Percentiles rank a stretch among this genome's conserved stretches.
These are phyloP conservation scores for Tenthredo livida DNA, from an alignment of 2,888 invertebrate genomes.

Conservation along the genomic window DNA sequence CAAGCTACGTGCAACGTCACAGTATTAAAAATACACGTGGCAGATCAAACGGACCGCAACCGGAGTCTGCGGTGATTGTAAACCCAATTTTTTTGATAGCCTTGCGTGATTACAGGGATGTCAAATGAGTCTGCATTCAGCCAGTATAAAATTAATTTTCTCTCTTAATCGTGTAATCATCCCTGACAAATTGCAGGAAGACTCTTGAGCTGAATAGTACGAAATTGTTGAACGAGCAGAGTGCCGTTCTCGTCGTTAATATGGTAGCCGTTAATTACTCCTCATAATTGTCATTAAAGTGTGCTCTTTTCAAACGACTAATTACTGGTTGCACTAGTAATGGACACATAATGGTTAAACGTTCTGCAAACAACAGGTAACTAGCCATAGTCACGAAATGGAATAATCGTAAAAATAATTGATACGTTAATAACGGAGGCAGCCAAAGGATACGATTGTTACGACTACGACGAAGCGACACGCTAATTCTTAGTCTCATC, in stretches of 20 bases:
- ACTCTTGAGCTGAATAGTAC: neutral
- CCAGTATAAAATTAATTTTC: neutral
- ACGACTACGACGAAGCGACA: slow-evolving; percentile 40
- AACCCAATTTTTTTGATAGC: neutral
- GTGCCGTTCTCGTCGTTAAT: slow-evolving; percentile 2
- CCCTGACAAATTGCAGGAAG: neutral
- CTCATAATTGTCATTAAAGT: neutral
- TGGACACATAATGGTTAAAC: slow-evolving; percentile 35
- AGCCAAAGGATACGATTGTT: neutral
- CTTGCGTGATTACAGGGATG: neutral
- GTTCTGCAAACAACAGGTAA: slow-evolving; percentile 44
- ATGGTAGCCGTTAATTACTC: slow-evolving; percentile 19
- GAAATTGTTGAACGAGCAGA: slow-evolving; percentile 14
- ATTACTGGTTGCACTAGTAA: slow-evolving; percentile 38
- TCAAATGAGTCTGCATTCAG: neutral
- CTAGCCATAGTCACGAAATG: slow-evolving; percentile 36
- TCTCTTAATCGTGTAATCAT: neutral
- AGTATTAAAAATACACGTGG: neutral
- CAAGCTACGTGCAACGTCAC: neutral
- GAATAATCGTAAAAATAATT: slow-evolving; percentile 41
- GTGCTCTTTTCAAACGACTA: slow-evolving; percentile 24
- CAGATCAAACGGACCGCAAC: neutral
- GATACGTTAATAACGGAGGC: slow-evolving; percentile 37
- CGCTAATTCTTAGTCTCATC: slow-evolving; percentile 15
- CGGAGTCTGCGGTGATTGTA: neutral